phyloP scores from a whole-genome alignment of 2,113 vertebrate genomes.

The Chrysochloris asiatica region DNA sequence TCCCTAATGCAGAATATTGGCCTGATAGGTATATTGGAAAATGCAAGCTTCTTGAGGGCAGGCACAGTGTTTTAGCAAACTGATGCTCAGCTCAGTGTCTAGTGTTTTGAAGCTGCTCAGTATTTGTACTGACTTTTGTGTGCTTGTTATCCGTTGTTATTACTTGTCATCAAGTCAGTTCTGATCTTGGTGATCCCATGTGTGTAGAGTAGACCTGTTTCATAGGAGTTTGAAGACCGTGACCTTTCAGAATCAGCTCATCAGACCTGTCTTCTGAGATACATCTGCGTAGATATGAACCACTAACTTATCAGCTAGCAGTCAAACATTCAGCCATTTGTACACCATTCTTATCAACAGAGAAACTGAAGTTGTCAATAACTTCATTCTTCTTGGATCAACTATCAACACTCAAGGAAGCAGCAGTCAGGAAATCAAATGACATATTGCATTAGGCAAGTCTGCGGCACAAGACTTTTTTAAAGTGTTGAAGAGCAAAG shows the following conservation, averaged over 20 bases:
- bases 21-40: background rate
- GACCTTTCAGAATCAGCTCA: background rate
- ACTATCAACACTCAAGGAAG: too few species aligned
- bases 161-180: background rate
- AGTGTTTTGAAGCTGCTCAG: background rate
- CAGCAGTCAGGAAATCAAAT: too few species aligned
- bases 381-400: too few species aligned
- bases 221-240: background rate
- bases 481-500: too few species aligned
- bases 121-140: background rate
- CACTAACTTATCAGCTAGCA: background rate
- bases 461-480: too few species aligned
- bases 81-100: background rate
- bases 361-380: too few species aligned
- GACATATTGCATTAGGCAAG: too few species aligned
- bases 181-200: background rate
- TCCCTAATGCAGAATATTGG: background rate
- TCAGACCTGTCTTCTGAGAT: background rate
- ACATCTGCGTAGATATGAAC: background rate
- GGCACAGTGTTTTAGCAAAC: rapidly evolving
- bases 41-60: background rate
- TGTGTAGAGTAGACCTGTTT: background rate
- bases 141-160: background rate
- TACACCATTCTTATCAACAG: too few species aligned
- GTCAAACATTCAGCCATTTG: background rate